Base-by-base conservation (phyloP, 2,888 invertebrate genomes). In the Aphrophora alni region DNA sequence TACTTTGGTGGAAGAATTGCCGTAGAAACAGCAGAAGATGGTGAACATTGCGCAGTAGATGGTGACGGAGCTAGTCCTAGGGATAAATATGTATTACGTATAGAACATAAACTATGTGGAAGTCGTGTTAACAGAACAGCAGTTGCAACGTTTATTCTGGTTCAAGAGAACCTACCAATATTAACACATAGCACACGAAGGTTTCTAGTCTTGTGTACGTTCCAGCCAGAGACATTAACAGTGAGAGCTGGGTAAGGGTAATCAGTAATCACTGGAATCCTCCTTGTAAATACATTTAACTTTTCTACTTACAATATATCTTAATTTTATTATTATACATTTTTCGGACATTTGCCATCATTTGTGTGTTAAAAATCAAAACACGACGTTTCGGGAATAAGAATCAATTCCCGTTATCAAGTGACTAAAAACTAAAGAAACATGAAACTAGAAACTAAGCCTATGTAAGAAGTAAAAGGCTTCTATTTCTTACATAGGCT, bases 111-210 rank as follows among this genome's bases (percentile, higher is more conserved):
- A 75, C 91, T 91, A 85, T 95, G 95, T 86, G 94, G 94, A 72
- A 94, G 94, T 72, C 51, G 72, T 33, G 72, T 95, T 33, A 95
- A 95, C 85, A 93, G 93, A 74, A 94, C 95, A 26, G 94, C 94
- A 0, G 95, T 95, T 27, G 94, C 95, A 69, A 95, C 95, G 0
- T 95, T 95, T 87, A 94, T 95, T 33, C 91, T 95, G 38, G 95
- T 95, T 7, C 95, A 95, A 87, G 95, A 95, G 87, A 95, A 95
- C 88, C 88, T 95, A 80, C 94, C 95, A 4, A 95, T 95, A 85
- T 90, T 95, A 68, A 95, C 95, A 0, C 95, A 95, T 87, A 94
- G 94, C 86, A 95, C 95, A 0, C 88, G 95, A 84, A 90, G 95
- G 84, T 95, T 95, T 87, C 89, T 95, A 77, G 95, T 95, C 0